Percentiles rank a stretch among this genome's conserved stretches.
Conservation (phyloP, 2,888 invertebrate species). For the Anorthoa munda region DNA sequence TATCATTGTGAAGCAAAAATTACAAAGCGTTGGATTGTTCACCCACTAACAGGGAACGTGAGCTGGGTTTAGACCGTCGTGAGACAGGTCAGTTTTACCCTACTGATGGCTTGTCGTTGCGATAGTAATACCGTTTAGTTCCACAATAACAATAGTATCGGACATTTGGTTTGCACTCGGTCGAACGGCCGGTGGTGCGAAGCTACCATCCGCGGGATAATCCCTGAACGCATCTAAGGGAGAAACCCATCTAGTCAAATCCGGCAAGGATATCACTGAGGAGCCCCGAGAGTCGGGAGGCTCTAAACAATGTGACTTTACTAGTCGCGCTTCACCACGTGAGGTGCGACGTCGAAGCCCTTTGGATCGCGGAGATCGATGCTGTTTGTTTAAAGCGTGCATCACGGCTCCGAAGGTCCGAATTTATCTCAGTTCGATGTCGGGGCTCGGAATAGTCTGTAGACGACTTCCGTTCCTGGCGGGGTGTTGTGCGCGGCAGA, state of each 20-base stretch:
- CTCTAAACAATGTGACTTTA: conserved; percentile 86
- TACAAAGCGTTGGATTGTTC: conserved; percentile 94
- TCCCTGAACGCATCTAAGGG: conserved; percentile 82
- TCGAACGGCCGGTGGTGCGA: conserved; percentile 92
- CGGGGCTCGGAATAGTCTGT: no score
- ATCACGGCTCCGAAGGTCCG: no score
- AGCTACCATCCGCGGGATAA: conserved; percentile 90
- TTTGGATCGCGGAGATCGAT: conserved; percentile 77
- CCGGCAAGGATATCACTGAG: conserved; percentile 81
- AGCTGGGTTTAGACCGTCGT: no score
- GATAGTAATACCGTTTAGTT: conserved; percentile 89
- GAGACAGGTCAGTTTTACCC: no score
- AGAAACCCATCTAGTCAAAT: conserved; percentile 91
- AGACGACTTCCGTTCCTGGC: conserved; percentile 91
- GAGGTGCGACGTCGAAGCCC: conserved; percentile 80
- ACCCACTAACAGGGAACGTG: conserved; percentile 93
- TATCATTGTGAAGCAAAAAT: conserved; percentile 94
- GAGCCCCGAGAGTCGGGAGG: conserved; percentile 86
- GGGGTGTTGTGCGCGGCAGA: conserved; percentile 81
- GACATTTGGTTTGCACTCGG: conserved; percentile 91
- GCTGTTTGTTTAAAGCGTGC: conserved; percentile 73
- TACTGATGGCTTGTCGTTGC: no score
- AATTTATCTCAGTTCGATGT: no score
- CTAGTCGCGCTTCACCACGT: conserved; percentile 76
- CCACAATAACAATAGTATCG: conserved; percentile 91